These are phyloP conservation scores for Acanthosepion esculentum DNA, from an alignment of 2,888 invertebrate genomes.

Conservation along the genomic window DNA sequence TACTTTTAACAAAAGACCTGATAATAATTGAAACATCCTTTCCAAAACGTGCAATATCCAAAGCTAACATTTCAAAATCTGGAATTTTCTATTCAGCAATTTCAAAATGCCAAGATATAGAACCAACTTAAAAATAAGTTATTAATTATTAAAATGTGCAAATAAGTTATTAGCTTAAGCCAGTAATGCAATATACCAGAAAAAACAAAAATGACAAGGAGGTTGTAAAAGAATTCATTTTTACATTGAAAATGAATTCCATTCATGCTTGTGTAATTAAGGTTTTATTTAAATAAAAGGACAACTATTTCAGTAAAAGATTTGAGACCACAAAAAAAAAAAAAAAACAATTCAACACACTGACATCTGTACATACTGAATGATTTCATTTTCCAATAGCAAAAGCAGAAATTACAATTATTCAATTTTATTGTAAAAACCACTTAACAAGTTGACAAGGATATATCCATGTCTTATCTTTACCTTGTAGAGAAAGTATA, in stretches of 20 bases:
- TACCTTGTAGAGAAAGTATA: no score
- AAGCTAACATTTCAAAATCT: no score
- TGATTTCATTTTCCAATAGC: not conserved
- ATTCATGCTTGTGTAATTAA: not conserved
- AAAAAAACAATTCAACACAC: not conserved
- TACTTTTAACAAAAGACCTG: no score
- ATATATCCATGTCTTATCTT: no score
- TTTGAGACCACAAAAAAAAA: not conserved
- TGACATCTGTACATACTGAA: not conserved
- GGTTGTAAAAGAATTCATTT: not conserved
- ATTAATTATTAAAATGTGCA: not conserved
- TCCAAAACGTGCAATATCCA: no score
- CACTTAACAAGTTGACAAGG: no score
- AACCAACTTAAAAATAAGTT: not conserved
- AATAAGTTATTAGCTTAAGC: not conserved
- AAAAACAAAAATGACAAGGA: not conserved
- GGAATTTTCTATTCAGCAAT: no score
- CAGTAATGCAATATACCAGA: not conserved
- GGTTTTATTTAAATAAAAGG: not conserved
- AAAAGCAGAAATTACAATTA: not conserved
- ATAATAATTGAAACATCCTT: no score
- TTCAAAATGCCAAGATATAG: no score
- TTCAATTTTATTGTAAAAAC: not conserved
- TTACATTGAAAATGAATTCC: not conserved
- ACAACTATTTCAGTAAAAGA: not conserved